Percentiles rank a stretch among this genome's conserved stretches.
Evolutionary conservation across 1,140 invertebrate species (phyloP).

Genomic region (Brachionus rubens): DNA sequence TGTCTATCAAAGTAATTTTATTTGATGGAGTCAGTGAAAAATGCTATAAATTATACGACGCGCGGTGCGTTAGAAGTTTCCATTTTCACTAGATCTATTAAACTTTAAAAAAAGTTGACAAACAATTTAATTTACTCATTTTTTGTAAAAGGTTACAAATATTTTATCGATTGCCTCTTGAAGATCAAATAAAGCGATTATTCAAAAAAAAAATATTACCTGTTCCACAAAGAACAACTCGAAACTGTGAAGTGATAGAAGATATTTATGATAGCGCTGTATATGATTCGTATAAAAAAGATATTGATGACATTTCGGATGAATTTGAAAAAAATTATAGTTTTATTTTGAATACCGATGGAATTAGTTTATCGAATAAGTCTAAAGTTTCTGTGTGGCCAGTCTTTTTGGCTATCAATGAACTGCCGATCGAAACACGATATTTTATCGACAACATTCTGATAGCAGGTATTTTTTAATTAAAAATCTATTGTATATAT

Average conservation of each 20-base stretch:
- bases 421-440: neutral
- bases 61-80: too few relatives aligned
- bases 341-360: slow-evolving; percentile 2
- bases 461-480: slow-evolving; percentile 3
- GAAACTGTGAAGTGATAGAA: neutral
- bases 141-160: neutral
- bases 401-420: neutral
- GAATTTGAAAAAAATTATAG: neutral
- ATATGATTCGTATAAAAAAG: neutral
- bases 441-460: neutral
- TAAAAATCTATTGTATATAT: too few relatives aligned
- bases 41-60: neutral
- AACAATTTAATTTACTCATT: too few relatives aligned
- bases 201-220: neutral
- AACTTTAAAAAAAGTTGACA: too few relatives aligned
- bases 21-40: neutral
- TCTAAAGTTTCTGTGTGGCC: neutral
- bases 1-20: neutral
- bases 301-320: neutral
- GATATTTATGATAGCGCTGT: neutral
- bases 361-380: neutral
- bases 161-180: neutral
- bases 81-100: neutral
- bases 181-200: neutral
- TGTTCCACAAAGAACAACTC: neutral